A percentile compares a stretch with the other conserved stretches of the same genome.
phyloP scores from a whole-genome alignment of 2,113 vertebrate genomes.

The Pelvicachromis taeniatus region DNA sequence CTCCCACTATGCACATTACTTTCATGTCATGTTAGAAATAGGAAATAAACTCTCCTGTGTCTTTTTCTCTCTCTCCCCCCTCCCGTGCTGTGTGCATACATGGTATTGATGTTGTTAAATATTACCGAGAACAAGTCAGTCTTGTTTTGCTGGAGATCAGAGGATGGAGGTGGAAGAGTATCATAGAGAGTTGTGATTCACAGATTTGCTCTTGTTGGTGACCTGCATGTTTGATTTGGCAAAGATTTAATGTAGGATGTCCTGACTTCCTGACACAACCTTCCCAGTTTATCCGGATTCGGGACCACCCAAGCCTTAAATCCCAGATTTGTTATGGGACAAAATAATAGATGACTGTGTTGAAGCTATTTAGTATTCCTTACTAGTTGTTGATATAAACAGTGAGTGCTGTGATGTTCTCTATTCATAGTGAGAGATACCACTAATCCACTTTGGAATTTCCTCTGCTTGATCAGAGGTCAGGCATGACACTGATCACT shows the following conservation, averaged over 20 bases:
- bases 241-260: neutral
- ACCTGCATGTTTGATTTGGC: neutral
- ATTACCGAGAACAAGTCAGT: neutral
- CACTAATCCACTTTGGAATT: slow-evolving; percentile 20
- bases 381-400: neutral
- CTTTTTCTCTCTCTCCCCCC: neutral
- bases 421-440: neutral
- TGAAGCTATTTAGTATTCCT: neutral
- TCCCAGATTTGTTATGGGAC: neutral
- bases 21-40: neutral
- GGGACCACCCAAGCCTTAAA: neutral
- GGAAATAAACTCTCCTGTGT: neutral
- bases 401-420: neutral
- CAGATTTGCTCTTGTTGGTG: neutral
- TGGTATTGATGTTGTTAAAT: neutral
- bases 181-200: neutral
- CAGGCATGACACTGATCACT: neutral
- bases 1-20: neutral
- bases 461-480: neutral
- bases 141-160: neutral
- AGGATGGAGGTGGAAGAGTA: neutral
- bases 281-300: neutral
- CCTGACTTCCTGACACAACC: neutral
- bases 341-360: neutral
- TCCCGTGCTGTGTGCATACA: neutral